Conservation (phyloP, 1,140 invertebrate species). For the Anastrepha ludens region DNA sequence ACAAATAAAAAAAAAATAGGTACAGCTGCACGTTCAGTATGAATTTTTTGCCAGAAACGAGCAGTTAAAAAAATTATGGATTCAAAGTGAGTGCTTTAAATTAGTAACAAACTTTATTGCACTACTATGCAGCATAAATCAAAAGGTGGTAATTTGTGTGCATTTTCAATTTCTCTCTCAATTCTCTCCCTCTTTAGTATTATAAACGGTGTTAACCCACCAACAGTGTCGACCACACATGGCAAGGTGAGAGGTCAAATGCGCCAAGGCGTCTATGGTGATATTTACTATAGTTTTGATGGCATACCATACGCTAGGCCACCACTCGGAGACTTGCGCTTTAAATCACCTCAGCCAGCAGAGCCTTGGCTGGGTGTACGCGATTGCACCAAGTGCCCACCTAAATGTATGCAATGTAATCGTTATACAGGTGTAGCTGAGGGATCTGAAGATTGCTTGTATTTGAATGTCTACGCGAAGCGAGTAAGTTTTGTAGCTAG, state of each 20-base stretch:
- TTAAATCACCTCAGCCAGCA: slow-evolving; percentile 75
- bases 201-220: neutral
- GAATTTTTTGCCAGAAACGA: no score
- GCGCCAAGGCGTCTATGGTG: slow-evolving; percentile 65
- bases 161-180: no score
- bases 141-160: neutral
- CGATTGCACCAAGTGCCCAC: slow-evolving; percentile 73
- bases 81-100: neutral
- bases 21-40: no score
- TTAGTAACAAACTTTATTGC: neutral
- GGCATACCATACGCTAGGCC: slow-evolving; percentile 75
- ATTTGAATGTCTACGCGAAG: slow-evolving; percentile 85
- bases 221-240: slow-evolving; percentile 55
- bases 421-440: slow-evolving; percentile 60
- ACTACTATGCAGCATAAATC: neutral
- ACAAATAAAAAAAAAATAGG: no score
- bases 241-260: slow-evolving; percentile 63
- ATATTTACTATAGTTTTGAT: slow-evolving; percentile 67
- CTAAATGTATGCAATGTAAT: slow-evolving; percentile 64
- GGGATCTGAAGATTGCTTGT: slow-evolving; percentile 86
- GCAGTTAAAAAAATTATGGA: no score
- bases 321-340: slow-evolving; percentile 75
- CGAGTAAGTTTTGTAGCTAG: slow-evolving; percentile 57
- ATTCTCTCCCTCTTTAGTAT: no score
- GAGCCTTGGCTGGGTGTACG: slow-evolving; percentile 75